Evolutionary conservation across 2,797 vertebrate species (phyloP), one percentile per base, ranked within the genome.

Genomic region (Acanthurus leucopareius): DNA sequence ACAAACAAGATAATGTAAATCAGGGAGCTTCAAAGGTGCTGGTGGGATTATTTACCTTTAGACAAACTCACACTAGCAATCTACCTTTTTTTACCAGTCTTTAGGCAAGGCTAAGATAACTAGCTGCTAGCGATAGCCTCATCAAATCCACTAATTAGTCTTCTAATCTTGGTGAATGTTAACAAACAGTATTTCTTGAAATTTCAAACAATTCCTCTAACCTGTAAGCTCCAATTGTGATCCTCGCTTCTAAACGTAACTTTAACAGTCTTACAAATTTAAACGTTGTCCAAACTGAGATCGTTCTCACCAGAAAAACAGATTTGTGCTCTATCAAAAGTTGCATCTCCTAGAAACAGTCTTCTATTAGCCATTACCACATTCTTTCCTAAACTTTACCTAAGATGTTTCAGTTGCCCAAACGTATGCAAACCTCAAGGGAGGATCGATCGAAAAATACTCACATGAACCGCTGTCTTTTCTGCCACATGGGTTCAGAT

Each of bases 341-440:
- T 63, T 52, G 13, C 65, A 45, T 35, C 62, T 20, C 11, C 32
- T 10, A 45, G 10, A 53, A 19, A 1, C 47, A 48, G 38, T 70
- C 56, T 69, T 70, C 42, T 53, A 68, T 45, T 11, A 63, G 69
- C 44, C 9, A 52, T 20, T 59, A 71, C 66, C 47, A 11, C 7
- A 10, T 25, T 13, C 10, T 69, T 79, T 79, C 67, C 66, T 32
- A 19, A 48, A 82, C 62, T 22, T 71, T 38, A 59, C 75, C 68
- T 65, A 53, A 71, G 69, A 25, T 44, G 47, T 45, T 74, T 65
- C 15, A n/a, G 17, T 52, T 51, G 19, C 51, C 7, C 56, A 14
- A 62, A 69, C 8, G 10, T 32, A 64, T 81, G 22, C 69, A 67
- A 22, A 48, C 38, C 19, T 56, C 4, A 13, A 22, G 49, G 42